Evolutionary conservation across 2,888 invertebrate genomes (phyloP).

Genomic region (Cotesia congregata): DNA sequence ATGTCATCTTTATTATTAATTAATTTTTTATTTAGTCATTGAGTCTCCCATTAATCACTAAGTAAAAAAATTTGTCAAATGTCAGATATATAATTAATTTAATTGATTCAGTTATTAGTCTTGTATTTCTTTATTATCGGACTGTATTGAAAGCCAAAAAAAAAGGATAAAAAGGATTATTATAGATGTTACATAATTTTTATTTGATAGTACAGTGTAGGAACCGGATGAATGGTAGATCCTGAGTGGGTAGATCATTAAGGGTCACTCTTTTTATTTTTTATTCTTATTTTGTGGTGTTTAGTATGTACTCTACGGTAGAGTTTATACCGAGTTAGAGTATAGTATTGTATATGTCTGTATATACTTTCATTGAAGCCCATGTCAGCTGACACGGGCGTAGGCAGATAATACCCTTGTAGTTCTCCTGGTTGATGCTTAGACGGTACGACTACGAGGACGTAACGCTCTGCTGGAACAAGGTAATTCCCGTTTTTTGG

Average conservation of each 20-base stretch:
- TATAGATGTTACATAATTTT: too few species aligned
- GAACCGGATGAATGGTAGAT: conserved; percentile 45
- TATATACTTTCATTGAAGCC: conserved; percentile 48
- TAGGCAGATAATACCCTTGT: conserved; percentile 53
- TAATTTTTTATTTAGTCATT: too few species aligned
- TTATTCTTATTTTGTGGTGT: conserved; percentile 16
- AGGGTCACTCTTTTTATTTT: conserved; percentile 42
- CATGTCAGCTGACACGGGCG: conserved; percentile 44
- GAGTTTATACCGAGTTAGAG: too few species aligned
- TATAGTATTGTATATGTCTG: conserved; percentile 9
- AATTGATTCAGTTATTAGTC: too few species aligned
- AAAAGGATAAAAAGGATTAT: too few species aligned
- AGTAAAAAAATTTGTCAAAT: too few species aligned
- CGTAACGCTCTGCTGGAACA: conserved; percentile 45
- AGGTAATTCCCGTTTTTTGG: conserved; percentile 50
- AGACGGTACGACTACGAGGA: conserved; percentile 29
- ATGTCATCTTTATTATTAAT: too few species aligned
- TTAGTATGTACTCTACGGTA: conserved; percentile 4
- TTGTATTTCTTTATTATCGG: too few species aligned
- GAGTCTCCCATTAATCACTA: too few species aligned
- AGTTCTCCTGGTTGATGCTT: conserved; percentile 48
- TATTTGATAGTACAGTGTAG: conserved; percentile 8
- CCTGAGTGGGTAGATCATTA: conserved; percentile 52
- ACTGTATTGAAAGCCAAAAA: too few species aligned
- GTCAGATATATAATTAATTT: too few species aligned